Evolutionary conservation across 2,888 invertebrate species (phyloP).

Genomic region (Mesoligia furuncula): DNA sequence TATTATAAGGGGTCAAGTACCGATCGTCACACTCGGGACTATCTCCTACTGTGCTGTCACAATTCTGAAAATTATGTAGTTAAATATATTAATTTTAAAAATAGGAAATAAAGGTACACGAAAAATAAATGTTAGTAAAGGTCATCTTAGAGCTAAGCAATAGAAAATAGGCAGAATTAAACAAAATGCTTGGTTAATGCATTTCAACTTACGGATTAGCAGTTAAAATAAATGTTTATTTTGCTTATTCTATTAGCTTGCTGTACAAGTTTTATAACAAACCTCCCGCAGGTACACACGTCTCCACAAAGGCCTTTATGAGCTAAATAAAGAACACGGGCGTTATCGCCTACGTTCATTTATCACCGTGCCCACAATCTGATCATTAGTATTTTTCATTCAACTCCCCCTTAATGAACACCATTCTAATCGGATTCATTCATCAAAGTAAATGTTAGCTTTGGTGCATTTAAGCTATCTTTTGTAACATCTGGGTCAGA

Average conservation of each 20-base stretch:
- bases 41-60: slow-evolving; percentile 89
- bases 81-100: slow-evolving; percentile 60
- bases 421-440: slow-evolving; percentile 52
- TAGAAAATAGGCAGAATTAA: slow-evolving; percentile 53
- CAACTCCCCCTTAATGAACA: slow-evolving; percentile 49
- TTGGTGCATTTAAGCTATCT: slow-evolving; percentile 26
- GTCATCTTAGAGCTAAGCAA: slow-evolving; percentile 53
- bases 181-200: slow-evolving; percentile 58
- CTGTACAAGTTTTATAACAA: slow-evolving; percentile 43
- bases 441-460: slow-evolving; percentile 46
- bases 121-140: slow-evolving; percentile 50
- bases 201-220: slow-evolving; percentile 50
- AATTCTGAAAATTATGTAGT: slow-evolving; percentile 77
- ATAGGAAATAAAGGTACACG: slow-evolving; percentile 61
- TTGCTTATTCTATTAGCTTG: slow-evolving; percentile 38
- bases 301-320: slow-evolving; percentile 47
- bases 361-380: slow-evolving; percentile 51
- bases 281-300: slow-evolving; percentile 41
- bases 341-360: slow-evolving; percentile 51
- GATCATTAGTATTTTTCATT: slow-evolving; percentile 62
- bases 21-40: slow-evolving; percentile 83
- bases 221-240: slow-evolving; percentile 33
- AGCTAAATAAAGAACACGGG: slow-evolving; percentile 47
- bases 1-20: slow-evolving; percentile 74
- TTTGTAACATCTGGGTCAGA: slow-evolving; percentile 35